phyloP scores from a whole-genome alignment of 2,888 invertebrate species.

The Cepaea hortensis region DNA sequence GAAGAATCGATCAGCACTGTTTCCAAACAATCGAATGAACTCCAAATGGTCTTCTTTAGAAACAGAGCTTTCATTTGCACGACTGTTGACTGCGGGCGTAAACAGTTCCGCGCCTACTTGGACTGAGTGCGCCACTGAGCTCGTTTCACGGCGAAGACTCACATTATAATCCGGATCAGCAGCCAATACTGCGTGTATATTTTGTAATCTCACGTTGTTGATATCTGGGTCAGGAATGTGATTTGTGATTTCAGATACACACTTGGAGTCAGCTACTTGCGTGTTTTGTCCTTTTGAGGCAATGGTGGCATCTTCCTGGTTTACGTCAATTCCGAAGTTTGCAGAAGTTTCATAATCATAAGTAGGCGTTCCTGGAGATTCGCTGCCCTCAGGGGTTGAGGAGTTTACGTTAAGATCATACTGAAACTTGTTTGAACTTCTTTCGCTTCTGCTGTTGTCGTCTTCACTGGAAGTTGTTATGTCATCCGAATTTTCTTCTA shows the following conservation, averaged over 20 bases:
- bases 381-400: neutral
- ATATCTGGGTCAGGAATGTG: neutral
- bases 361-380: too few relatives aligned
- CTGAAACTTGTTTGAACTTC: neutral
- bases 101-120: neutral
- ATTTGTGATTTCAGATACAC: neutral
- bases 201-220: neutral
- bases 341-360: too few relatives aligned
- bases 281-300: neutral
- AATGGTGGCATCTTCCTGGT: neutral
- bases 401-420: too few relatives aligned
- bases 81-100: neutral
- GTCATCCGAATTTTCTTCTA: constrained; percentile 67
- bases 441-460: constrained; percentile 46
- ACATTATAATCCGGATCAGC: neutral
- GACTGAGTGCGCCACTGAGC: neutral
- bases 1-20: neutral
- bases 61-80: neutral
- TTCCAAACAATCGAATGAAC: neutral
- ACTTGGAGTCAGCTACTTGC: neutral
- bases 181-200: neutral
- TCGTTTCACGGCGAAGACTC: too few relatives aligned
- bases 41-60: neutral
- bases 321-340: neutral
- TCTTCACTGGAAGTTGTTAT: constrained; percentile 52